phyloP scores from a whole-genome alignment of 2,888 invertebrate genomes.

The Clunio marinus region DNA sequence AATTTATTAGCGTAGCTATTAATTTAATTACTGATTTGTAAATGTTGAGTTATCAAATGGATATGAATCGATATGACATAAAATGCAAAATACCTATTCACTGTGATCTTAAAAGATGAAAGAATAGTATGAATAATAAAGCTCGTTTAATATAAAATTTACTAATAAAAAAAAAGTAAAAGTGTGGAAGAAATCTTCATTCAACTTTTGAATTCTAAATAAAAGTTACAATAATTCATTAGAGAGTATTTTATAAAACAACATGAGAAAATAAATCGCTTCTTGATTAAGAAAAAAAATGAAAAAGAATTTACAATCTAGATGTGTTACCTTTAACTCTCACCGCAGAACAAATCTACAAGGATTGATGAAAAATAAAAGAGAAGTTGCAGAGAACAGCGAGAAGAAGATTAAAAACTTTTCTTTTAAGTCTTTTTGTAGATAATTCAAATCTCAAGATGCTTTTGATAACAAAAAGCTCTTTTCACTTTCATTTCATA shows the following conservation, averaged over 20 bases:
- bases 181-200: conserved; percentile 6
- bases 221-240: conserved; percentile 36
- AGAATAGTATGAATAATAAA: not conserved
- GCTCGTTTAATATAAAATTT: not conserved
- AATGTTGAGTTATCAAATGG: too few relatives aligned
- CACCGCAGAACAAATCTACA: not conserved
- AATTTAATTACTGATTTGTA: too few relatives aligned
- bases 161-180: not conserved
- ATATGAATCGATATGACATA: too few relatives aligned
- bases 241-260: conserved; percentile 13
- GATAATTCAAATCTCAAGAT: too few relatives aligned
- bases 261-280: conserved; percentile 21
- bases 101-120: conserved; percentile 26
- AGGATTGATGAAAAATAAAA: not conserved
- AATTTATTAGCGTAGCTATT: too few relatives aligned
- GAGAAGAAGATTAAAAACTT: too few relatives aligned
- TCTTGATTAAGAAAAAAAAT: not conserved
- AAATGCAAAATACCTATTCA: conserved; percentile 25
- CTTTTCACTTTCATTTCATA: too few relatives aligned
- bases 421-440: too few relatives aligned
- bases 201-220: conserved; percentile 35
- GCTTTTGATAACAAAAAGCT: too few relatives aligned
- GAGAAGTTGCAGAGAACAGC: too few relatives aligned
- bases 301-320: conserved; percentile 23
- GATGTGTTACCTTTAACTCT: conserved; percentile 11